phyloP scores from a whole-genome alignment of 2,888 invertebrate species.

The Agrochola lychnidis region DNA sequence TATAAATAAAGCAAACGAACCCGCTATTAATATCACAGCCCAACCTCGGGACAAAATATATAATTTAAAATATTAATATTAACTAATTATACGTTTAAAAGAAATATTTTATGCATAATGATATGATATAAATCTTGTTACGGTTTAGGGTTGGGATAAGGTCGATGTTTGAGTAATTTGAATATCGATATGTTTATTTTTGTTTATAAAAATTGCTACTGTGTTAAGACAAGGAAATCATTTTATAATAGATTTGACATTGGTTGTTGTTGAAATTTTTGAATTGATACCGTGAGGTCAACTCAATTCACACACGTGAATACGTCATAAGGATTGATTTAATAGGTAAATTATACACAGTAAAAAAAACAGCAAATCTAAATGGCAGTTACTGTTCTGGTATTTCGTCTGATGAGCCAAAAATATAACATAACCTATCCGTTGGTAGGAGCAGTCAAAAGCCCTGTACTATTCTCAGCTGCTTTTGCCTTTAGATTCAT shows the following conservation, averaged over 20 bases:
- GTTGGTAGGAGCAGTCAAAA: not conserved
- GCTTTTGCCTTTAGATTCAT: not conserved
- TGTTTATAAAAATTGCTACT: not conserved
- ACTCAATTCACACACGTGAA: not conserved
- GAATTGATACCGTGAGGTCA: not conserved
- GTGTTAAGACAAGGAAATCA: not conserved
- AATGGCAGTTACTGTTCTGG: not conserved
- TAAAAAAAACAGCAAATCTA: not conserved
- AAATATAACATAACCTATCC: not conserved
- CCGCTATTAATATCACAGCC: slow-evolving; percentile 73
- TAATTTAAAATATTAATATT: slow-evolving; percentile 90
- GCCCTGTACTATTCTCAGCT: not conserved
- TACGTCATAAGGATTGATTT: not conserved
- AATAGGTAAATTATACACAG: not conserved
- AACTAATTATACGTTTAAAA: slow-evolving; percentile 90
- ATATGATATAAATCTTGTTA: slow-evolving; percentile 89
- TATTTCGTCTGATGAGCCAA: not conserved
- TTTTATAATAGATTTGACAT: not conserved
- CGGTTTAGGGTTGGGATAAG: slow-evolving; percentile 76
- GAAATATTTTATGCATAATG: slow-evolving; percentile 91
- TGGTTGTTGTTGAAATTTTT: not conserved
- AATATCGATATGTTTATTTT: slow-evolving; percentile 40
- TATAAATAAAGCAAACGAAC: slow-evolving; percentile 75
- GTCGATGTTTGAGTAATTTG: slow-evolving; percentile 54
- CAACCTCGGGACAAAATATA: slow-evolving; percentile 75